These are phyloP conservation scores for Hymenochirus boettgeri DNA, from an alignment of 2,113 vertebrate genomes.

Conservation along the genomic window DNA sequence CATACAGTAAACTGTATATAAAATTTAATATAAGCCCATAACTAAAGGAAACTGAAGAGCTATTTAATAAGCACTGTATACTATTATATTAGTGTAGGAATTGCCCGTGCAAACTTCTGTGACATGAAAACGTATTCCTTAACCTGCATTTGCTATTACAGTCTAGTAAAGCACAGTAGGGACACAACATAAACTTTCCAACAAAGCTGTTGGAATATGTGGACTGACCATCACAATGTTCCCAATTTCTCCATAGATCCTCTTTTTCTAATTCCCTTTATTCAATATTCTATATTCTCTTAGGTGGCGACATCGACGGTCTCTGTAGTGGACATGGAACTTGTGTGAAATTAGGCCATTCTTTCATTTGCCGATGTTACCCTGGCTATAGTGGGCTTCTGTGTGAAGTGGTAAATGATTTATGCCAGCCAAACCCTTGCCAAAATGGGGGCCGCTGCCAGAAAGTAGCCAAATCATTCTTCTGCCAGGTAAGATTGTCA, in stretches of 20 bases:
- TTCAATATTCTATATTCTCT: constrained; percentile 21
- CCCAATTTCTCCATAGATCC: not conserved
- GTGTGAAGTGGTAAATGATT: constrained; percentile 45
- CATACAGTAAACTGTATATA: too few relatives aligned
- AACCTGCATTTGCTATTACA: too few relatives aligned
- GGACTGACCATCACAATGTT: too few relatives aligned
- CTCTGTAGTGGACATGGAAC: constrained; percentile 29
- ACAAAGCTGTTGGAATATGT: too few relatives aligned
- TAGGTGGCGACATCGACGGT: constrained; percentile 41
- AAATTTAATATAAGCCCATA: too few relatives aligned
- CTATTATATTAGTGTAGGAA: too few relatives aligned
- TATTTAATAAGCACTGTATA: too few relatives aligned
- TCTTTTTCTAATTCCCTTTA: not conserved
- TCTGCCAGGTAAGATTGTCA: constrained; percentile 46
- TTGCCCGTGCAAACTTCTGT: too few relatives aligned
- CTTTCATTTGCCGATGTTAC: constrained; percentile 23
- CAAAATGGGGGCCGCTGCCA: constrained; percentile 53
- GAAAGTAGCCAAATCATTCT: constrained; percentile 38
- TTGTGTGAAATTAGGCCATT: constrained; percentile 26
- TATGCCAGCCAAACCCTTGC: constrained; percentile 49
- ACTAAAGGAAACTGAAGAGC: too few relatives aligned
- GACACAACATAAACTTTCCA: too few relatives aligned
- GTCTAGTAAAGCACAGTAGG: too few relatives aligned
- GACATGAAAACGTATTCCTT: too few relatives aligned
- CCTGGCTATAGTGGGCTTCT: constrained; percentile 41